Base-by-base conservation (phyloP, 2,888 invertebrate species). In the Chloromyia formosa region DNA sequence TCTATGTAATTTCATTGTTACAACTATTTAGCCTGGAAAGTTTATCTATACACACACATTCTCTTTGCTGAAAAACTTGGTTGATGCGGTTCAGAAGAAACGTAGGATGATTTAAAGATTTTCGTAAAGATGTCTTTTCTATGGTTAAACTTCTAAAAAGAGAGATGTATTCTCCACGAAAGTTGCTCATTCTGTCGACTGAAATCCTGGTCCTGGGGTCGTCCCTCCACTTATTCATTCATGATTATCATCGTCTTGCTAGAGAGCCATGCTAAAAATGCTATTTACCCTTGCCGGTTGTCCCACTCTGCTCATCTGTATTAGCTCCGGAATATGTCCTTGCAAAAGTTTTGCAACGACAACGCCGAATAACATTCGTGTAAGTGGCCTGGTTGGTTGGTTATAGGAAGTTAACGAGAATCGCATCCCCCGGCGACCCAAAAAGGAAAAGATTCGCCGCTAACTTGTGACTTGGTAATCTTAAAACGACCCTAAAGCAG, bases 1-100 rank as follows among this genome's bases (percentile, higher is more conserved):
- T 75, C 73, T 73, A 73, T 73, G 75, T 75, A 75, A 75, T 68
- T 75, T 73, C 75, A 73, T 66, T 73, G 75, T 64, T 73, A 75
- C 75, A 73, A 73, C 75, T 73, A 75, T 75, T 75, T 75, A 75
- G 64, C 66, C 72, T 42, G 54, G 2, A 2, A 27, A 60, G 60
- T 60, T 60, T 71, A 40, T 58, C 27, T 54, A 35, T 35, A 35
- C 27, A 35, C 27, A 35, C 7, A 35, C 27, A 35, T 35, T 35
- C 7, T 35, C 42, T 27, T 18, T 71, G 18, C 68, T 35, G 35
- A 66, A 45, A 22, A 66, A 71, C 56, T 14, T 71, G n/a, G n/a
- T n/a, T 40, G 49, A 40, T 71, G 71, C 20, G 35, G 40, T 58
- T 22, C 56, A n/a, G 40, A n/a, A n/a, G 27, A 16, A 16, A 5